phyloP scores from a whole-genome alignment of 2,113 vertebrate species.

The Columbina picui region DNA sequence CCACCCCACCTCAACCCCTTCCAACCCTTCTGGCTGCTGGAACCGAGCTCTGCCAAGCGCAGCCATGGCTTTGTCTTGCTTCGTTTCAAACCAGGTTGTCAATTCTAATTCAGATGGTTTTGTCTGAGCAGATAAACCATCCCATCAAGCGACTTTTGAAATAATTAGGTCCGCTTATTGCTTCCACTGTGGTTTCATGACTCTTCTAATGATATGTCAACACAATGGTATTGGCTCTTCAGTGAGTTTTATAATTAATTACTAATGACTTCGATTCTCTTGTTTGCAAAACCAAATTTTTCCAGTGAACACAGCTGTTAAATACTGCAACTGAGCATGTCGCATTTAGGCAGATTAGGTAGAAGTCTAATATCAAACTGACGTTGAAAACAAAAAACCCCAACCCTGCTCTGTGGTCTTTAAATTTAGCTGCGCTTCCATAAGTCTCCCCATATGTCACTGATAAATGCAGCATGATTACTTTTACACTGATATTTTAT shows the following conservation, averaged over 20 bases:
- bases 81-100: neutral
- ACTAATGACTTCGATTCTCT: neutral
- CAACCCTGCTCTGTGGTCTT: neutral
- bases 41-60: neutral
- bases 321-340: neutral
- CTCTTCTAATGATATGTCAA: neutral
- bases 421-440: neutral
- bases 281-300: neutral
- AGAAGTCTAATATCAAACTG: neutral
- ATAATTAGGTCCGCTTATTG: neutral
- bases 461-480: neutral
- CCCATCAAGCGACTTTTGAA: neutral
- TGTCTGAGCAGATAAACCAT: neutral
- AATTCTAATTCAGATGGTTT: neutral
- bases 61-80: rapidly evolving
- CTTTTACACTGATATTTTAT: neutral
- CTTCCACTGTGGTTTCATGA: rapidly evolving
- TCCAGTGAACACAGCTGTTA: neutral
- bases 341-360: neutral
- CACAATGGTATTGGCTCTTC: neutral
- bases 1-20: neutral
- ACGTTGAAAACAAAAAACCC: too few relatives aligned
- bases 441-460: neutral
- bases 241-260: neutral
- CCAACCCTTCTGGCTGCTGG: neutral